A percentile compares a stretch with the other conserved stretches of the same genome.
These are phyloP conservation scores for Tinamus major DNA, from an alignment of 2,797 vertebrate species.

Conservation along the genomic window DNA sequence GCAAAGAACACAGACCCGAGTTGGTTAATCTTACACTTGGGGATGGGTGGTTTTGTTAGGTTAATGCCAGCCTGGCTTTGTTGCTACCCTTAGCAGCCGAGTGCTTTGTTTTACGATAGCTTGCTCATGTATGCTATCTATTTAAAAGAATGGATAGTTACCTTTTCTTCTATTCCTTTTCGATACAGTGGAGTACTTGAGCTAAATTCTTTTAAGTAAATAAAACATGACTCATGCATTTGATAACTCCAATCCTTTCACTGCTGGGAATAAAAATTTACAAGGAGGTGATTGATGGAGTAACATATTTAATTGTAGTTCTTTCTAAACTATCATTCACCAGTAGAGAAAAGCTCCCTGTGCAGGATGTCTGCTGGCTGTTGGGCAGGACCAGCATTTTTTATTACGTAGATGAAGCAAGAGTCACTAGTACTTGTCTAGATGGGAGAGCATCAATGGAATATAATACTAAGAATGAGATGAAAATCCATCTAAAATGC, in stretches of 20 bases:
- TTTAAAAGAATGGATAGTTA: neutral
- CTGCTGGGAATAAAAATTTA: neutral
- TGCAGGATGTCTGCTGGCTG: neutral
- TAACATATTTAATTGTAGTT: neutral
- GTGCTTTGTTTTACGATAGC: neutral
- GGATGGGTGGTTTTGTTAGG: neutral
- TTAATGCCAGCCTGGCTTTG: neutral
- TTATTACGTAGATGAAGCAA: neutral
- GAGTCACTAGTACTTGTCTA: neutral
- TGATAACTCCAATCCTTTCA: neutral
- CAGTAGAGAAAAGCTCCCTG: neutral
- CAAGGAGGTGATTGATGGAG: neutral
- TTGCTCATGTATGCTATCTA: neutral
- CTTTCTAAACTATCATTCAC: neutral
- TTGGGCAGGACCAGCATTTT: conserved; percentile 12
- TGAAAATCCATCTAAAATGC: neutral
- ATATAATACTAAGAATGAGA: neutral
- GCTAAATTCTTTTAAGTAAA: neutral
- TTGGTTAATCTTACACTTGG: neutral
- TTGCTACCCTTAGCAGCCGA: neutral
- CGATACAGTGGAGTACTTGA: neutral
- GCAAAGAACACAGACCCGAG: neutral
- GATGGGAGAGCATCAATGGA: neutral
- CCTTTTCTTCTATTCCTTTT: neutral
- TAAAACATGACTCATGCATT: neutral